Base-by-base conservation (phyloP, 2,113 vertebrate genomes). In the Tor tambroides region DNA sequence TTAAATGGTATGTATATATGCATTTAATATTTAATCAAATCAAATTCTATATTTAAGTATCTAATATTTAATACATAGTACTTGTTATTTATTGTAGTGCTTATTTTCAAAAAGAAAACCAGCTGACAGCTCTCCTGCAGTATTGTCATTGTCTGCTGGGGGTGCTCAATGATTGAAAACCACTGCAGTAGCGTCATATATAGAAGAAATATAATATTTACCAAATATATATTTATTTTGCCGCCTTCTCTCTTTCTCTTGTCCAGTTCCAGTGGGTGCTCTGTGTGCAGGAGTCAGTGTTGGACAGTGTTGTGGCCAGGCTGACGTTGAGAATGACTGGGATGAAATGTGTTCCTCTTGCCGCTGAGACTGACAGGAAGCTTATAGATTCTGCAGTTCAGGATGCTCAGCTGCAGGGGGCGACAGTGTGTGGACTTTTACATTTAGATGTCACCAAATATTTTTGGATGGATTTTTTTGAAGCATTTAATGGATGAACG, bases 221-320 rank as follows among this genome's bases (percentile, higher is more conserved):
- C 75, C n/a, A n/a, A n/a, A n/a, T n/a, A n/a, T n/a, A n/a, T n/a
- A n/a, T n/a, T n/a, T n/a, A 82, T 23, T 69, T 41, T 35, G 43
- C 38, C 5, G 26, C 28, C 23, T 3, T 67, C 15, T 41, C 5
- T 86, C 8, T 86, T 19, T 69, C 32, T 28, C 9, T 51, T 49
- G 28, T 65, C n/a, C 90, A 96, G 95, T 77, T 93, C 87, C 76
- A 94, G 81, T 95, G 95, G 93, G 88, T 96, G 89, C 88, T 97
- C 85, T 96, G 94, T 15, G 93, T 97, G 79, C 97, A 98, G 91
- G 96, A 97, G 92, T 95, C 94, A 0, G 94, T 96, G 75, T 91
- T 90, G 89, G 93, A 95, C 19, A 90, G 91, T 2, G 87, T 96
- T 0, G 79, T 95, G 71, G 89, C 82, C 23, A 94, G 95, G 56